Evolutionary conservation across 2,113 vertebrate species (phyloP), one percentile per base, ranked within the genome.

Genomic region (Chauna torquata): DNA sequence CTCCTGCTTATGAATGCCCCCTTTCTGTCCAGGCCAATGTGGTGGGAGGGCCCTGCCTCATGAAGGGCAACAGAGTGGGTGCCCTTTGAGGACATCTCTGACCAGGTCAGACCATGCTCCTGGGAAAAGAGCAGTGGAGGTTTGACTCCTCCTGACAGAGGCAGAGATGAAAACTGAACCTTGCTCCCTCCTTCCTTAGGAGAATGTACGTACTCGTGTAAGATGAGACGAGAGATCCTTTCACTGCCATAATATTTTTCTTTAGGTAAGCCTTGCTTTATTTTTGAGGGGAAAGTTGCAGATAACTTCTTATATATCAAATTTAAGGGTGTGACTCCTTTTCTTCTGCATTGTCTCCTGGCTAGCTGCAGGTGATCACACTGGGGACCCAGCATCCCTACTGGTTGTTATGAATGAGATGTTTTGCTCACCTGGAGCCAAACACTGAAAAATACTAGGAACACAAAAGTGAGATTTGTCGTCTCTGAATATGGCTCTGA

Each of bases 31-130:
- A 58, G 25, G 16, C 16, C 34, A 27, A 58, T n/a, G 54, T 20
- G 24, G 14, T 75, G 42, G 11, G 23, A 45, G 24, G 17, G n/a
- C n/a, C n/a, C n/a, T n/a, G 27, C 17, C 38, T 89, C n/a, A 16
- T 32, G 27, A 11, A 66, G 24, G 9, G 4, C 1, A 0, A 45
- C 24, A 64, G 23, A 22, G 23, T n/a, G n/a, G 11, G 11, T 19
- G 3, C 12, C 69, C 12, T 23, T 12, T 2, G 5, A 55, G 47
- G 16, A 54, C 13, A 69, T 2, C 18, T 74, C 38, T 68, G 49
- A 18, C 52, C 24, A 32, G 58, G 50, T 38, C 66, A 80, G 32
- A 45, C 22, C 14, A 15, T 24, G 22, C 3, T 74, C 19, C 54
- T 36, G 61, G 20, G 24, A 80, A 5, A 45, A 19, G 40, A 71